Evolutionary conservation across 2,113 vertebrate species (phyloP), one percentile per base, ranked within the genome.

Genomic region (Lynx canadensis): DNA sequence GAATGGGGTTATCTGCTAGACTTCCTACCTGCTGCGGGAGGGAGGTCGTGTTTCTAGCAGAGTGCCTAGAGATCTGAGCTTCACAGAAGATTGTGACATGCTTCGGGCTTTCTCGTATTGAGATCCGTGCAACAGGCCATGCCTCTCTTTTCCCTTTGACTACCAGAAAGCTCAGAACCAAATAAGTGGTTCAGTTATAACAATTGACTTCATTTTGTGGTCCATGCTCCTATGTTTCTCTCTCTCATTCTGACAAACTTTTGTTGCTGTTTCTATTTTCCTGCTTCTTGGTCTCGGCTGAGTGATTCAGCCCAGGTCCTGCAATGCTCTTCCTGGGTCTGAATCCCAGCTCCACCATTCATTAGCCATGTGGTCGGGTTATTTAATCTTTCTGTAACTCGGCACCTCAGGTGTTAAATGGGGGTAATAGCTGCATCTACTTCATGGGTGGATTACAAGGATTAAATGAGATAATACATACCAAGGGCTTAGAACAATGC

Each of bases 51-150:
- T 18, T 33, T 80, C 31, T 38, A 94, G 76, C 48, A 79, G 81
- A 68, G 31, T 0, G 0, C 15, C 33, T 23, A 5, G 52, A 78
- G 55, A 63, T 18, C 19, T 27, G 69, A 41, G 65, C 66, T 80
- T 91, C 31, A 12, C 0, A 1, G 68, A 74, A 48, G 38, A 69
- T 48, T 8, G 3, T 4, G 4, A 36, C 31, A 13, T 0, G 2
- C 48, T 68, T 50, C 63, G 0, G 8, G 45, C 71, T 89, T 38
- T 86, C 78, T 73, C 82, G 13, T 7, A 68, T 23, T 41, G 69
- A 50, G n/a, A 66, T 55, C 73, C 55, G 3, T 89, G 76, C 36
- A 29, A 27, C 8, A 27, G 45, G 60, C 27, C 38, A 0, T 52
- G 23, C 8, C 50, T 57, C 57, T 27, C 48, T 71, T 83, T 38